Conservation (phyloP, 2,113 vertebrate genomes). For the Carassius auratus region DNA sequence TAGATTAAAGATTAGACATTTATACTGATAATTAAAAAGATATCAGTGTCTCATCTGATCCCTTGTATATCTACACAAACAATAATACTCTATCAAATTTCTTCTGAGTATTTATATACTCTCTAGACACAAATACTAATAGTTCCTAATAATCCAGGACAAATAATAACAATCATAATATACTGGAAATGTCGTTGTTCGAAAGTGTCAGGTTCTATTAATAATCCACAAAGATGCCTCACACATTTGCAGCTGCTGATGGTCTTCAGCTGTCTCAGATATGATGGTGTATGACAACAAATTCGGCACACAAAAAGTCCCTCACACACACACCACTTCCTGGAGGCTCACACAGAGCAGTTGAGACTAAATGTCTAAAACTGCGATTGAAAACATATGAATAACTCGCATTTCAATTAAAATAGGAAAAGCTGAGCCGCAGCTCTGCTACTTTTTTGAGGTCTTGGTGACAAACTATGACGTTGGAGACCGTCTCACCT, state of each 20-base stretch:
- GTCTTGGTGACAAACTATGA: constrained; percentile 47
- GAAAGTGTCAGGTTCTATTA: neutral
- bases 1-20: neutral
- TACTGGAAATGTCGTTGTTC: neutral
- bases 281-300: constrained; percentile 43
- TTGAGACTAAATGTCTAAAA: neutral
- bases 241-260: constrained; percentile 39
- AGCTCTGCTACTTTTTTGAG: constrained; percentile 2
- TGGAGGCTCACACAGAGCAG: neutral
- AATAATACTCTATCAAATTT: too few relatives aligned
- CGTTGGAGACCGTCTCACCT: constrained; percentile 61
- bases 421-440: constrained; percentile 55
- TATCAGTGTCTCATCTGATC: too few relatives aligned
- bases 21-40: neutral
- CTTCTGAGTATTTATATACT: neutral
- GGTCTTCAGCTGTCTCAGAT: constrained; percentile 39
- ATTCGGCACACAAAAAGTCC: neutral
- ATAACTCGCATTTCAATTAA: constrained; percentile 48
- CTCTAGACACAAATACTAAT: too few relatives aligned
- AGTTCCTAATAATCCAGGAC: neutral
- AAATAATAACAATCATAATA: too few relatives aligned
- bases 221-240: neutral
- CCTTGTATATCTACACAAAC: too few relatives aligned
- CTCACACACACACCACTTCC: neutral
- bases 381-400: neutral